Percentiles rank a stretch among this genome's conserved stretches.
These are phyloP conservation scores for Cranoglanis bouderius DNA, from an alignment of 2,113 vertebrate species.

Conservation along the genomic window DNA sequence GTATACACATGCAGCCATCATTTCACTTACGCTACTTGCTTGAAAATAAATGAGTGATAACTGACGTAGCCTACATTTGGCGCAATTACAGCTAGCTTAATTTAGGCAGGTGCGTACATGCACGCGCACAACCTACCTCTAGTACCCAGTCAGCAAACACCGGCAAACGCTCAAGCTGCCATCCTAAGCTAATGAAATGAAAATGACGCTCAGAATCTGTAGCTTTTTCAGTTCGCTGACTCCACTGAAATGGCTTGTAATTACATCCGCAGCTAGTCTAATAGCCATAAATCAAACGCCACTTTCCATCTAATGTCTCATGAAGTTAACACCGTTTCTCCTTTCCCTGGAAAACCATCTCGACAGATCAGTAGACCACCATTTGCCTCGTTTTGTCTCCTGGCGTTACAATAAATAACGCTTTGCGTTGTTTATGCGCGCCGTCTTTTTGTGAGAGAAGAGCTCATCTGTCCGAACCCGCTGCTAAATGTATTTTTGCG, in stretches of 20 bases:
- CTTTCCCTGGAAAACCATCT: not conserved
- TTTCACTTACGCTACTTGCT: not conserved
- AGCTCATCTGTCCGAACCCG: not conserved
- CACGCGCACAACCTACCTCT: slow-evolving; percentile 7
- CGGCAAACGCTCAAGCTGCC: not conserved
- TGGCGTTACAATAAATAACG: not conserved
- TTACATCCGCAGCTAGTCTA: not conserved
- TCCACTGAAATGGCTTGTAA: not conserved
- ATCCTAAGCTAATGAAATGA: not conserved
- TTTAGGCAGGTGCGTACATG: slow-evolving; percentile 19
- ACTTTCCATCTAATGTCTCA: not conserved
- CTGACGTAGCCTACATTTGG: not conserved
- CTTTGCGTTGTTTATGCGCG: not conserved
- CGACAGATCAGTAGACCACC: not conserved
- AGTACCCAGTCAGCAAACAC: not conserved
- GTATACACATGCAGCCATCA: not conserved
- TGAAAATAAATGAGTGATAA: not conserved
- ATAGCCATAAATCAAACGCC: not conserved
- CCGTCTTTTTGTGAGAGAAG: too few species aligned
- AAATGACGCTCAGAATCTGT: not conserved
- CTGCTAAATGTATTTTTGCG: not conserved
- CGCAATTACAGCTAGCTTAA: not conserved
- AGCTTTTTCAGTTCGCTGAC: not conserved
- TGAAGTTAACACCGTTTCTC: not conserved
- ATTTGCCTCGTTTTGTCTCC: not conserved